These are phyloP conservation scores for Heterotilapia buettikoferi DNA, from an alignment of 2,113 vertebrate species.

Conservation along the genomic window DNA sequence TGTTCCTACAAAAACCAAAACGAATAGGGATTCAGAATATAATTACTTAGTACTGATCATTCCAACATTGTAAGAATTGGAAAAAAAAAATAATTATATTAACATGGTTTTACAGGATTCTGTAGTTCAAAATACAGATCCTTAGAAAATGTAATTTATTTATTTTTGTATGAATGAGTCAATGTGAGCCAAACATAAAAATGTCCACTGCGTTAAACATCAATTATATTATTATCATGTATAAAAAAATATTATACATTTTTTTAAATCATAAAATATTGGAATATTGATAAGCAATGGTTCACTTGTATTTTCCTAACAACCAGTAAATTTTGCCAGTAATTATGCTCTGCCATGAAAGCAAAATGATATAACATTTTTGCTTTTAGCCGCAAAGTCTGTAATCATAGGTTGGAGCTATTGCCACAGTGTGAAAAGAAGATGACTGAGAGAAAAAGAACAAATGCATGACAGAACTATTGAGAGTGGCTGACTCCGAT, in stretches of 20 bases:
- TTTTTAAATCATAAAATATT: background rate
- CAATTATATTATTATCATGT: background rate
- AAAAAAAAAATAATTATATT: background rate
- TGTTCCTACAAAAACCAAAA: background rate
- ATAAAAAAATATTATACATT: background rate
- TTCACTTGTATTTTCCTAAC: background rate
- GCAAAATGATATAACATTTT: background rate
- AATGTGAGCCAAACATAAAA: rapidly evolving
- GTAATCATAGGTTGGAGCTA: background rate
- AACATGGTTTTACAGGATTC: background rate
- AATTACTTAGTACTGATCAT: background rate
- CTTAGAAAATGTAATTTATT: background rate
- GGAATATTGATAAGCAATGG: background rate
- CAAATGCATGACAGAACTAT: background rate
- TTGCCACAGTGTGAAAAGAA: background rate
- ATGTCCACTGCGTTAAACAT: rapidly evolving
- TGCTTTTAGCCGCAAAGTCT: background rate
- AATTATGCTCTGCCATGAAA: background rate
- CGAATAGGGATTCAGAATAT: background rate
- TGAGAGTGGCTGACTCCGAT: background rate
- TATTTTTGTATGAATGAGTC: background rate
- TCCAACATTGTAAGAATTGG: background rate
- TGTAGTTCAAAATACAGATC: background rate
- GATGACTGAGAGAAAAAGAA: background rate
- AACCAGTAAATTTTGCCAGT: background rate